These are phyloP conservation scores for Apocheima hispidaria DNA, from an alignment of 2,888 invertebrate species.

Conservation along the genomic window DNA sequence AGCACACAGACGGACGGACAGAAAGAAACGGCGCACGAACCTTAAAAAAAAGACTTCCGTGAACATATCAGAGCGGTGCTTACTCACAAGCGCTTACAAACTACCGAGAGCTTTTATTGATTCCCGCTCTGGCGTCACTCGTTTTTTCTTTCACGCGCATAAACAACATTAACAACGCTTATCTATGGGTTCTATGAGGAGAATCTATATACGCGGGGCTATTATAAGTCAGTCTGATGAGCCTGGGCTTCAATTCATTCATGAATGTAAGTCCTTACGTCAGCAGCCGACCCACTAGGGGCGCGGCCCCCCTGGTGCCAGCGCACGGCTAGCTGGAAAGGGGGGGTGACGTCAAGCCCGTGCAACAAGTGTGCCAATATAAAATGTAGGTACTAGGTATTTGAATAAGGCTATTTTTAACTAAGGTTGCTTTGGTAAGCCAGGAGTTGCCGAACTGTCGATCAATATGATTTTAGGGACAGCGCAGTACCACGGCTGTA, in stretches of 20 bases:
- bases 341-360: slow-evolving; percentile 77
- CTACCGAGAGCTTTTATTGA: slow-evolving; percentile 11
- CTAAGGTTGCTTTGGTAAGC: slow-evolving; percentile 27
- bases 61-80: background rate
- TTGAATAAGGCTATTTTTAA: slow-evolving; percentile 75
- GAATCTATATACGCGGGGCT: slow-evolving; percentile 18
- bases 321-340: slow-evolving; percentile 59
- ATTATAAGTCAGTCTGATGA: slow-evolving; percentile 54
- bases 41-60: too few relatives aligned
- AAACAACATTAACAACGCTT: slow-evolving; percentile 9
- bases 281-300: slow-evolving; percentile 69
- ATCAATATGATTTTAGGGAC: slow-evolving; percentile 30
- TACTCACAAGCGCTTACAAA: background rate
- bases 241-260: slow-evolving; percentile 76
- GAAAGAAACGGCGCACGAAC: too few relatives aligned
- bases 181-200: slow-evolving; percentile 30
- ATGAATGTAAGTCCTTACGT: slow-evolving; percentile 79
- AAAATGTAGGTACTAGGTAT: slow-evolving; percentile 66
- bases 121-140: background rate
- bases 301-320: slow-evolving; percentile 62
- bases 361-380: slow-evolving; percentile 80
- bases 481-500: background rate
- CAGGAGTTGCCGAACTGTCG: slow-evolving; percentile 15
- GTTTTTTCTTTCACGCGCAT: background rate
- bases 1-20: too few relatives aligned